Evolutionary conservation across 2,888 invertebrate genomes (phyloP), one percentile per base, ranked within the genome.

Genomic region (Volucella bombylans): DNA sequence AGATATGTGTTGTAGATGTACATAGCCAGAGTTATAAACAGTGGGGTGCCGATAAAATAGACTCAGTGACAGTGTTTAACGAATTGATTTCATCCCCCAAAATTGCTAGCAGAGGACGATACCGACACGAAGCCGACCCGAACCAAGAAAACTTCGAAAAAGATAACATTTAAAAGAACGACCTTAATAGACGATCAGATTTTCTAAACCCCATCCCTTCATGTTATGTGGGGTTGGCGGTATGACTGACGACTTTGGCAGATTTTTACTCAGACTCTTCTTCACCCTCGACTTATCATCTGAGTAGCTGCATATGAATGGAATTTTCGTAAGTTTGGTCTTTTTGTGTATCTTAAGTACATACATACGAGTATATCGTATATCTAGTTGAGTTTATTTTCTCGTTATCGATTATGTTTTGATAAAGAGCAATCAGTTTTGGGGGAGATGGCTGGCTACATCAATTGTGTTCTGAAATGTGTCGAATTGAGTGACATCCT

Each of bases 271-370:
- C 6, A 31, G 31, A 31, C 31, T 31, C 6, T 31, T 4, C 2
- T 1, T 31, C 6, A 6, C 31, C 31, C 31, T 31, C 81, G 62
- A 72, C 85, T 85, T 85, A 85, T 77, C 76, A 72, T 72, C 62
- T 81, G 68, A 81, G 85, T 81, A 76, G 81, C 81, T 85, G 85
- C 81, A 85, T 85, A 85, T 85, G 81, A 85, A 81, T 77, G 81
- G 76, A 85, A 72, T 77, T 85, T 81, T 31, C 31, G 6, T 31
- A 77, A 62, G 76, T 81, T 76, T 38, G 72, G 68, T 81, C 64
- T 47, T 71, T 80, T 12, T 62, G 47, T 45, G 62, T 31, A 14
- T 45, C 57, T 10, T 71, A 31, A 31, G 31, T 8, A 38, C 39
- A 2, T 15, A 39, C 15, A 4, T 18, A 18, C 18, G 1, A 1